A percentile compares a stretch with the other conserved stretches of the same genome.
phyloP scores from a whole-genome alignment of 2,888 invertebrate species.

The Capitulum mitella region DNA sequence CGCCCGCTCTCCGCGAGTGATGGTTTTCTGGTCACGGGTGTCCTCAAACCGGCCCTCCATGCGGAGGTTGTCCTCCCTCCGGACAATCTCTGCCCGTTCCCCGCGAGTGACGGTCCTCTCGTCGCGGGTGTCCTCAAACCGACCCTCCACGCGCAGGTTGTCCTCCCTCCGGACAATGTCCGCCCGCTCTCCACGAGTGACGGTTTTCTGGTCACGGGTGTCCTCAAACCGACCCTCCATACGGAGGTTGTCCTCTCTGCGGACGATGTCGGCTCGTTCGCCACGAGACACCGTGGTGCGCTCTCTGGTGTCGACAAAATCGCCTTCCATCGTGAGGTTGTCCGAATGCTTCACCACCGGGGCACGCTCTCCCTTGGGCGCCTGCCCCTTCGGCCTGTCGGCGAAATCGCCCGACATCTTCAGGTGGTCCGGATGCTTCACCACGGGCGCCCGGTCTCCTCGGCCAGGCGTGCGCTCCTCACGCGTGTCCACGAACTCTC shows the following conservation, averaged over 20 bases:
- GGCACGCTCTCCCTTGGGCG: constrained; percentile 32
- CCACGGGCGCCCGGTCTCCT: constrained; percentile 42
- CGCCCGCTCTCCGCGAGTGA: constrained; percentile 41
- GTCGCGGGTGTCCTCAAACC: constrained; percentile 39
- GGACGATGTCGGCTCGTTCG: constrained; percentile 31
- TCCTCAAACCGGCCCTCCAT: constrained; percentile 34
- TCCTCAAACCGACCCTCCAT: constrained; percentile 18
- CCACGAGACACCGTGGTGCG: constrained; percentile 26
- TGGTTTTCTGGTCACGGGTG: background rate
- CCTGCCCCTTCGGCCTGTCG: constrained; percentile 35
- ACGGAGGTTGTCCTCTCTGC: constrained; percentile 34
- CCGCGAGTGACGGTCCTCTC: constrained; percentile 27
- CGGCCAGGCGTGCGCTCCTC: constrained; percentile 42
- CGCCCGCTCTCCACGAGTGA: constrained; percentile 37
- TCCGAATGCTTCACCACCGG: constrained; percentile 34
- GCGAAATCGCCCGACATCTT: constrained; percentile 55
- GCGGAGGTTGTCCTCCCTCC: constrained; percentile 34
- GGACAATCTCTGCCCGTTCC: constrained; percentile 32
- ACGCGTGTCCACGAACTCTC: constrained; percentile 33
- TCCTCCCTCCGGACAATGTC: constrained; percentile 39
- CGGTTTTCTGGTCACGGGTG: background rate
- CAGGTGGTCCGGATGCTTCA: constrained; percentile 46
- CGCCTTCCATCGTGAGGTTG: background rate
- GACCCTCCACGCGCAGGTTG: constrained; percentile 30
- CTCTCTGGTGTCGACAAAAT: constrained; percentile 39